Percentiles rank a stretch among this genome's conserved stretches.
Conservation (phyloP, 2,888 invertebrate species). For the Lycocerus yunnanus region DNA sequence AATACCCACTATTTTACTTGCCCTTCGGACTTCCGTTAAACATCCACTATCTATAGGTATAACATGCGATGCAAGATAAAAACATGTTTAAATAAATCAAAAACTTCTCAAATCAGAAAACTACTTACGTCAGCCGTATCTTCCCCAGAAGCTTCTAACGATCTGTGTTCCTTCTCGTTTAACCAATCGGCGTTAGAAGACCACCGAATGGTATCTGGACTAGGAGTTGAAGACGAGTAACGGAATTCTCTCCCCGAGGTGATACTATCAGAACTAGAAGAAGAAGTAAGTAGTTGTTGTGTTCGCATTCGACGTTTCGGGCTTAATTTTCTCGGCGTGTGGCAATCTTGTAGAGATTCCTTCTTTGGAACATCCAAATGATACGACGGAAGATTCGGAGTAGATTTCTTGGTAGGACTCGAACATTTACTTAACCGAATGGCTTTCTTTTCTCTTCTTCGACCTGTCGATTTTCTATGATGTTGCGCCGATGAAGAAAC, state of each 20-base stretch:
- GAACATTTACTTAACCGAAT: slow-evolving; percentile 58
- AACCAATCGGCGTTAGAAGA: slow-evolving; percentile 54
- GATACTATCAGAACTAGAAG: slow-evolving; percentile 66
- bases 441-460: slow-evolving; percentile 66
- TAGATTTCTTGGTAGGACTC: slow-evolving; percentile 61
- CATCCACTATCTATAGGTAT: background rate
- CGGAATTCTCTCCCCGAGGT: slow-evolving; percentile 58
- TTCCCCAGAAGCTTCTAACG: slow-evolving; percentile 56
- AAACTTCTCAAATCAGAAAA: background rate
- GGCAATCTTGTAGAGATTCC: slow-evolving; percentile 48
- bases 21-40: background rate
- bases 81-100: background rate
- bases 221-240: slow-evolving; percentile 54
- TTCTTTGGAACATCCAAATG: slow-evolving; percentile 66
- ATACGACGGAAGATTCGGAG: slow-evolving; percentile 60
- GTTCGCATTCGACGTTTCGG: slow-evolving; percentile 63
- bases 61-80: background rate
- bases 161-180: slow-evolving; percentile 47
- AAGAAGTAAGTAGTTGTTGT: slow-evolving; percentile 61
- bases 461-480: slow-evolving; percentile 66
- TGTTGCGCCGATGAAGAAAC: slow-evolving; percentile 53
- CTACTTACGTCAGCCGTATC: slow-evolving; percentile 58
- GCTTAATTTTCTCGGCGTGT: slow-evolving; percentile 59
- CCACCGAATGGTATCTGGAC: slow-evolving; percentile 54
- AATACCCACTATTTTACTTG: background rate